phyloP scores from a whole-genome alignment of 1,140 invertebrate species.

The Hetaerina americana region DNA sequence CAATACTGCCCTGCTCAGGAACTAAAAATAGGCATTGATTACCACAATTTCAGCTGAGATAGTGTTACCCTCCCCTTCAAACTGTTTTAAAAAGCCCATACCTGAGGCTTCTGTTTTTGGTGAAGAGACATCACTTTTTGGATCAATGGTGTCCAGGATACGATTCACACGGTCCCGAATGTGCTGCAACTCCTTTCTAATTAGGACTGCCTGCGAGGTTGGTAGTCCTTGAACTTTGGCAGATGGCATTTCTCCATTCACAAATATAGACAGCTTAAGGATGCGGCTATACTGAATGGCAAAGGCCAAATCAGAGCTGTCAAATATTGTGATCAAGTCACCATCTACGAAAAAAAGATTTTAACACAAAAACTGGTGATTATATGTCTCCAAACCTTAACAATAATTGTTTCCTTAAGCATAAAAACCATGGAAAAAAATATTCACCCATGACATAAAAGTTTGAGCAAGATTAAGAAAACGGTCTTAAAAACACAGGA shows the following conservation, averaged over 20 bases:
- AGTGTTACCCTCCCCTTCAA: no score
- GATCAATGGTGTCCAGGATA: slow-evolving; percentile 38
- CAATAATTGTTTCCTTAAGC: no score
- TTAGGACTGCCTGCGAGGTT: slow-evolving; percentile 28
- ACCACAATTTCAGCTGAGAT: no score
- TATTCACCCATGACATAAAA: no score
- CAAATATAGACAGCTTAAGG: slow-evolving; percentile 49
- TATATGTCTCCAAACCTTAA: no score
- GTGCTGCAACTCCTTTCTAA: slow-evolving; percentile 39
- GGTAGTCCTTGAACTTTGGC: slow-evolving; percentile 4
- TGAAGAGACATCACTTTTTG: neutral
- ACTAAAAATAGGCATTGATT: neutral
- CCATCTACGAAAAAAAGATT: slow-evolving; percentile 42
- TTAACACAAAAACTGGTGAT: neutral
- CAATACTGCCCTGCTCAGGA: neutral
- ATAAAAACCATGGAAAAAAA: no score
- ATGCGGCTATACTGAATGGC: slow-evolving; percentile 58
- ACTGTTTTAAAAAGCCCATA: neutral
- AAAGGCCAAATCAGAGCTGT: slow-evolving; percentile 57
- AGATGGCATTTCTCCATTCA: slow-evolving; percentile 16
- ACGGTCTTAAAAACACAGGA: no score
- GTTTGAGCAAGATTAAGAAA: no score
- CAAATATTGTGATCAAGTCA: slow-evolving; percentile 60
- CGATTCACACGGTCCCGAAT: slow-evolving; percentile 45
- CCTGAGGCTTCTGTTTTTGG: neutral